Evolutionary conservation across 2,113 vertebrate genomes (phyloP), one percentile per base, ranked within the genome.

Genomic region (Mobula birostris): DNA sequence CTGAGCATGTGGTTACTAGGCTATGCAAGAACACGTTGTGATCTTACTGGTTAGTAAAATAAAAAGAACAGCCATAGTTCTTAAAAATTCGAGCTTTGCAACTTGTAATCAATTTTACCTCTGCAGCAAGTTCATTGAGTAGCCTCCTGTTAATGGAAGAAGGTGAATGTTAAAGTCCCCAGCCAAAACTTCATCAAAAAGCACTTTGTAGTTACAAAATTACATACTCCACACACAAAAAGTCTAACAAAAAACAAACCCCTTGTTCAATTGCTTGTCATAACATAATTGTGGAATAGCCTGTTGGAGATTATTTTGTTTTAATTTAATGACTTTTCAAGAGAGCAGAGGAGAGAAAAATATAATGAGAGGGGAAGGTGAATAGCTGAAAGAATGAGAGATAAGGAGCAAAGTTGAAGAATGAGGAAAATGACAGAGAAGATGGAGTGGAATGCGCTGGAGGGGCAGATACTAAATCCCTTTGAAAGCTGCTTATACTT

Each of bases 281-380:
- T 58, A 85, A 85, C 40, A 85, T 1, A 14, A 82, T 82, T 82
- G 19, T 82, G 79, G 78, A 11, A 11, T 36, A 82, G 32, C 36
- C 0, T 36, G 2, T 29, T 58, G 24, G 19, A 85, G 82, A 29
- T 58, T 61, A 12, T 27, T 85, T 61, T 12, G 1, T 61, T 85
- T 48, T 85, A 24, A 58, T 85, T 83, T 48, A 85, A 2, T 21
- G 7, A 24, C 21, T 85, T 48, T 85, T 85, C 11, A 27, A 61
- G 95, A 94, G 94, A 94, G 95, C 95, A 95, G 94, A 93, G 95
- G 95, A 94, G 95, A 95, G 94, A 95, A 94, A 61, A 94, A 77
- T 36, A 78, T 29, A 94, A 94, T 78, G 94, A 94, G 79, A 94
- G 94, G 95, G n/a, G 82, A 94, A 94, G 15, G 56, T 27, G 21